Conservation (phyloP, 2,888 invertebrate species). For the Willowsia nigromaculata region DNA sequence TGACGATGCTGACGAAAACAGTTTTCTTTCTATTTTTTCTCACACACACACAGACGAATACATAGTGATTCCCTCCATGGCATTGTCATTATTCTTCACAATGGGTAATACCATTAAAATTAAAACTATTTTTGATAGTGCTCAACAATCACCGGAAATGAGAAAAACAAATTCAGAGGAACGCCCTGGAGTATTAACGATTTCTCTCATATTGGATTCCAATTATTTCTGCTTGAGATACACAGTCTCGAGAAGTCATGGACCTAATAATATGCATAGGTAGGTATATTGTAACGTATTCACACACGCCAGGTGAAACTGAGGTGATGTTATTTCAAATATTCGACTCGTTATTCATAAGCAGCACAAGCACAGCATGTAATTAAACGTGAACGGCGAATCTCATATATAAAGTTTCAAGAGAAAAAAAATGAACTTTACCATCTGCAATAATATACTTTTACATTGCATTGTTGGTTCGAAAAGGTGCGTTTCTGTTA, state of each 20-base stretch:
- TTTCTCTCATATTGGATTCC: not conserved
- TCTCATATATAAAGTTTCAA: too few relatives aligned
- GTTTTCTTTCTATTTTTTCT: not conserved
- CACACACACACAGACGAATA: not conserved
- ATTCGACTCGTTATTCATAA: too few relatives aligned
- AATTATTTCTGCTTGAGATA: not conserved
- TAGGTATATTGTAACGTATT: not conserved
- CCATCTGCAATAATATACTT: not conserved
- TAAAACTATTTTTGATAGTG: not conserved
- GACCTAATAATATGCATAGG: not conserved
- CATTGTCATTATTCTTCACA: too few relatives aligned
- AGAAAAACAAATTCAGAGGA: not conserved
- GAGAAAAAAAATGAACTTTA: not conserved
- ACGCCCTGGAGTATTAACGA: slow-evolving; percentile 9
- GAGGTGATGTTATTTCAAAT: not conserved
- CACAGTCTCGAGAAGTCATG: not conserved
- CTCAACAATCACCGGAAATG: slow-evolving; percentile 32
- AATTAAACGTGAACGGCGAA: not conserved
- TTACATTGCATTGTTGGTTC: not conserved
- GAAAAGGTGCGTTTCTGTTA: not conserved
- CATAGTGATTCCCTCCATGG: not conserved
- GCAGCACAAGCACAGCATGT: not conserved
- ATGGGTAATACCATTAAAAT: not conserved
- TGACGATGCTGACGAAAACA: not conserved
- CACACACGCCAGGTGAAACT: not conserved